A percentile compares a stretch with the other conserved stretches of the same genome.
Evolutionary conservation across 2,797 vertebrate genomes (phyloP).

Genomic region (Antrozous pallidus): DNA sequence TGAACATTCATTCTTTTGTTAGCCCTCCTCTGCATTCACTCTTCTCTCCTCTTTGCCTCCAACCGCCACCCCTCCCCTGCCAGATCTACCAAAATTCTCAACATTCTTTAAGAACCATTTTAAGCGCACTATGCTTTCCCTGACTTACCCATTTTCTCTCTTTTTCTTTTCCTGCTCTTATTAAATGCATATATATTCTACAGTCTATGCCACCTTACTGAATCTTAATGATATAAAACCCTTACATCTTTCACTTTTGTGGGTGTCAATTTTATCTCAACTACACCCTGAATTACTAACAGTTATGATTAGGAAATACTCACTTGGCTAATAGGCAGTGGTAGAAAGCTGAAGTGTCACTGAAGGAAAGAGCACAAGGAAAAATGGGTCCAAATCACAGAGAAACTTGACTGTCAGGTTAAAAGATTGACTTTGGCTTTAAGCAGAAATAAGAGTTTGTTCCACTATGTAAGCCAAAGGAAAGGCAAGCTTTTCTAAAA

Average conservation of each 20-base stretch:
- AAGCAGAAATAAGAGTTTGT: neutral
- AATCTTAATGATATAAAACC: neutral
- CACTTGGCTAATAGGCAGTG: neutral
- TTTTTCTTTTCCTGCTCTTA: neutral
- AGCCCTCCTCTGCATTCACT: neutral
- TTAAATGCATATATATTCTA: neutral
- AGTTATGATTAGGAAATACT: neutral
- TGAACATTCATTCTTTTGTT: neutral
- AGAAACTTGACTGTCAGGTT: neutral
- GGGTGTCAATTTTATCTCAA: neutral
- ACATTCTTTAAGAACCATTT: neutral
- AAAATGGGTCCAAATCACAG: neutral
- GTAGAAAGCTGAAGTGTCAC: too few species aligned
- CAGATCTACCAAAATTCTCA: neutral
- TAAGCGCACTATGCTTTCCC: neutral
- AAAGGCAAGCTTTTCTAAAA: neutral
- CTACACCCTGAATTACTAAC: neutral
- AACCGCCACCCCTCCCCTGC: too few species aligned
- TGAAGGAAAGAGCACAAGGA: neutral
- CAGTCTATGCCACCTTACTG: neutral
- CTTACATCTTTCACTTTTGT: neutral
- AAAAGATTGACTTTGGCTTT: neutral
- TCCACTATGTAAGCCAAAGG: neutral
- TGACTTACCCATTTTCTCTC: neutral
- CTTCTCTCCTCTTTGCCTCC: neutral